Percentiles rank a stretch among this genome's conserved stretches.
These are phyloP conservation scores for Antheraea assamensis DNA, from an alignment of 2,888 invertebrate genomes.

Conservation along the genomic window DNA sequence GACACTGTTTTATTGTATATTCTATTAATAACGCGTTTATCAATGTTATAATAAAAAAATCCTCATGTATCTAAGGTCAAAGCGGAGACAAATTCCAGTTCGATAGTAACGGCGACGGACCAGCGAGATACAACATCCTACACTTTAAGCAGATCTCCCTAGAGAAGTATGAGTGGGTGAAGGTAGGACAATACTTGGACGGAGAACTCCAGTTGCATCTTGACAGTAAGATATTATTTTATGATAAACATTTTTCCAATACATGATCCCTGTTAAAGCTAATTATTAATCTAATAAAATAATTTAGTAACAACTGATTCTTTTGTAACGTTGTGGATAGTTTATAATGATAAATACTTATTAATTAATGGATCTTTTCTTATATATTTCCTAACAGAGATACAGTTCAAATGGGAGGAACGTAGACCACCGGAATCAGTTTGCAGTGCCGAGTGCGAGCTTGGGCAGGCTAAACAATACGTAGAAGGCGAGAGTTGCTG, in stretches of 20 bases:
- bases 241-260: neutral
- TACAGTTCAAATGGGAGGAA: constrained; percentile 91
- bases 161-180: constrained; percentile 91
- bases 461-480: constrained; percentile 94
- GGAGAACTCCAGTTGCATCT: constrained; percentile 90
- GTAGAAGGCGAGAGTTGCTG: constrained; percentile 96
- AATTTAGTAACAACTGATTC: neutral
- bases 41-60: neutral
- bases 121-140: constrained; percentile 96
- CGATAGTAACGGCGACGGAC: constrained; percentile 95
- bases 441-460: constrained; percentile 93
- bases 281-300: too few relatives aligned
- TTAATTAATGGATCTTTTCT: neutral
- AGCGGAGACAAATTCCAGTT: constrained; percentile 95
- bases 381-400: constrained; percentile 76
- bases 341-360: constrained; percentile 11
- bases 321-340: neutral
- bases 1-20: neutral
- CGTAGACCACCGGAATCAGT: constrained; percentile 92
- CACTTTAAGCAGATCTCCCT: constrained; percentile 93
- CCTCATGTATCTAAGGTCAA: constrained; percentile 83
- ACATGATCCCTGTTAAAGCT: neutral
- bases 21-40: neutral
- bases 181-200: constrained; percentile 93
- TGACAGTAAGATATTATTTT: constrained; percentile 82